A percentile compares a stretch with the other conserved stretches of the same genome.
Evolutionary conservation across 2,797 vertebrate species (phyloP).

Genomic region (Streptopelia turtur): DNA sequence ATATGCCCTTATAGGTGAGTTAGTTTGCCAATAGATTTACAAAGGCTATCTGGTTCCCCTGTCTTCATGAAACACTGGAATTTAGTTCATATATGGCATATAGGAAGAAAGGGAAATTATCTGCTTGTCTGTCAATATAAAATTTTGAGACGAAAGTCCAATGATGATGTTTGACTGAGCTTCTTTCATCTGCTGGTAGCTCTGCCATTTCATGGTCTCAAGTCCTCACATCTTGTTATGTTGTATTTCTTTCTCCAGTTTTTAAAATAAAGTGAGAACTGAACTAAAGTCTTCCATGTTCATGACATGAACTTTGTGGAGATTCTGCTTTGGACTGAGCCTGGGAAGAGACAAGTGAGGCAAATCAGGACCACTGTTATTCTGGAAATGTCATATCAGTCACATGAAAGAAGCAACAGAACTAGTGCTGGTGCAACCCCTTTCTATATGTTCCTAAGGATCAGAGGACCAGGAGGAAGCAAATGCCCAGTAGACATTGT

Average conservation of each 20-base stretch:
- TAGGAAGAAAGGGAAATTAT: not conserved
- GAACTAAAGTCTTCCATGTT: not conserved
- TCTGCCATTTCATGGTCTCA: not conserved
- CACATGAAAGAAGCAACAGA: not conserved
- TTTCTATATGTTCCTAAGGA: not conserved
- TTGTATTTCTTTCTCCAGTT: not conserved
- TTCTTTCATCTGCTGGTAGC: not conserved
- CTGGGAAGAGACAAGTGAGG: not conserved
- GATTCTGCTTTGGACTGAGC: not conserved
- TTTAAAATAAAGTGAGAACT: not conserved
- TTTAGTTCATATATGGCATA: not conserved
- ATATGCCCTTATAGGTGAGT: not conserved
- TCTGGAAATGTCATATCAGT: not conserved
- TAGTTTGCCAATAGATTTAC: not conserved
- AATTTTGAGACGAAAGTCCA: not conserved
- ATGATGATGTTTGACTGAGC: not conserved
- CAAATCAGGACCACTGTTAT: not conserved
- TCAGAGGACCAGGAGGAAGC: not conserved
- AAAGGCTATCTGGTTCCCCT: not conserved
- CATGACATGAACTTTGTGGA: not conserved
- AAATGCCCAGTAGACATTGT: not conserved
- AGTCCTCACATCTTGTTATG: not conserved
- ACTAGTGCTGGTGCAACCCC: not conserved
- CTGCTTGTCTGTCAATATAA: not conserved
- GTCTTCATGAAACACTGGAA: not conserved